phyloP scores from a whole-genome alignment of 2,113 vertebrate species.

The Plestiodon gilberti region DNA sequence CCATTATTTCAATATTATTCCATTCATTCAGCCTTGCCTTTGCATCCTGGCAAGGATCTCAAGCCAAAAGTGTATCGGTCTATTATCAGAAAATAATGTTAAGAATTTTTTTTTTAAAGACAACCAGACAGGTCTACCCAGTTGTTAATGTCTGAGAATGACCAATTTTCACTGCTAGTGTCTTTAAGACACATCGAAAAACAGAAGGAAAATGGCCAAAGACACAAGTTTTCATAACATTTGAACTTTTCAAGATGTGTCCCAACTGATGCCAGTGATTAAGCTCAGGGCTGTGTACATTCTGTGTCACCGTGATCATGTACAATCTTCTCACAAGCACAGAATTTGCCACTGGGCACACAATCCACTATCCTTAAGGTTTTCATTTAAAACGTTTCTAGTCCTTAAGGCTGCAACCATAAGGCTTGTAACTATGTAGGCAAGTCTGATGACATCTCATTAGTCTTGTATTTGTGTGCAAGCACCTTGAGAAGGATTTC shows the following conservation, averaged over 20 bases:
- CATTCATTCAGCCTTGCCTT: conserved; percentile 49
- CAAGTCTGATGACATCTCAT: background rate
- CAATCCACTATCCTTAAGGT: background rate
- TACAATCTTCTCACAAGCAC: background rate
- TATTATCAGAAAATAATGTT: conserved; percentile 49
- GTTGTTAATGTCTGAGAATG: conserved; percentile 31
- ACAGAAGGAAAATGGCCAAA: background rate
- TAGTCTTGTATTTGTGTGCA: background rate
- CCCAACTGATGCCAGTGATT: background rate
- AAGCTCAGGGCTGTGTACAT: background rate
- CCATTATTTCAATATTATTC: conserved; percentile 46
- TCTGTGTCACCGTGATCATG: background rate
- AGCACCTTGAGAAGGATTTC: background rate
- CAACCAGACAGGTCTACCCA: conserved; percentile 7
- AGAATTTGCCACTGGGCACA: background rate
- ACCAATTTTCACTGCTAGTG: background rate
- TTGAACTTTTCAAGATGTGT: background rate
- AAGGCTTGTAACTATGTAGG: background rate
- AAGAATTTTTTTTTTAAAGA: conserved; percentile 40
- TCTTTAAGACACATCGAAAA: background rate
- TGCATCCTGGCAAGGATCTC: conserved; percentile 2
- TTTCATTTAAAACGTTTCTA: background rate
- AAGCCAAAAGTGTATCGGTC: background rate
- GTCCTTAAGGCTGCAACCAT: background rate
- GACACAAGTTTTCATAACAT: background rate